Conservation (phyloP, 2,797 vertebrate species). For the Buceros bicornis region DNA sequence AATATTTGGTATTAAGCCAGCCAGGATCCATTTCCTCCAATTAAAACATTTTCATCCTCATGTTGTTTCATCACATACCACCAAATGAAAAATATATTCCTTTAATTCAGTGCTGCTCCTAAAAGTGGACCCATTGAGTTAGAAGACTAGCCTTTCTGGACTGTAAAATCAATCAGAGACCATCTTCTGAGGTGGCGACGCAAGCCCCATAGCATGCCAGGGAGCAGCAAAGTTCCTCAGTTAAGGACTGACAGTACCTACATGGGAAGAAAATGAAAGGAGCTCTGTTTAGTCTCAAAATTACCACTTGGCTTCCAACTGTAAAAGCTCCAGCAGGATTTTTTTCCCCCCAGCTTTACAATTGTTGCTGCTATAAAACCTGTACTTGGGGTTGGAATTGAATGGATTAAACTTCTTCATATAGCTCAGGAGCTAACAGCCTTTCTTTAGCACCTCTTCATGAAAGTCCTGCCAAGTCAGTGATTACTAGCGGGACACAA, state of each 20-base stretch:
- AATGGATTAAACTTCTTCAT: not conserved
- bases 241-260: not conserved
- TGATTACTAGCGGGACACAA: not conserved
- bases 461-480: not conserved
- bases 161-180: not conserved
- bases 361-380: not conserved
- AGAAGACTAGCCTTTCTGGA: not conserved
- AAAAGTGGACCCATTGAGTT: not conserved
- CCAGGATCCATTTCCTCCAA: constrained; percentile 43
- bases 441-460: constrained; percentile 5
- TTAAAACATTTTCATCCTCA: constrained; percentile 36
- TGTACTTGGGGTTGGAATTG: not conserved
- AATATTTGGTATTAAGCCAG: constrained; percentile 7
- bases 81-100: not conserved
- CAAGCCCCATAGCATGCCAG: fast-evolving
- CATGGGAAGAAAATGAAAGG: not conserved
- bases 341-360: not conserved
- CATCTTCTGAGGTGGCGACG: not conserved
- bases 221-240: not conserved
- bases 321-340: not conserved
- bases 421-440: not conserved
- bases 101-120: not conserved
- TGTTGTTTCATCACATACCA: not conserved
- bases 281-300: not conserved
- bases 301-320: not conserved